Evolutionary conservation across 2,888 invertebrate species (phyloP).

Genomic region (Ptychoptera contaminata): DNA sequence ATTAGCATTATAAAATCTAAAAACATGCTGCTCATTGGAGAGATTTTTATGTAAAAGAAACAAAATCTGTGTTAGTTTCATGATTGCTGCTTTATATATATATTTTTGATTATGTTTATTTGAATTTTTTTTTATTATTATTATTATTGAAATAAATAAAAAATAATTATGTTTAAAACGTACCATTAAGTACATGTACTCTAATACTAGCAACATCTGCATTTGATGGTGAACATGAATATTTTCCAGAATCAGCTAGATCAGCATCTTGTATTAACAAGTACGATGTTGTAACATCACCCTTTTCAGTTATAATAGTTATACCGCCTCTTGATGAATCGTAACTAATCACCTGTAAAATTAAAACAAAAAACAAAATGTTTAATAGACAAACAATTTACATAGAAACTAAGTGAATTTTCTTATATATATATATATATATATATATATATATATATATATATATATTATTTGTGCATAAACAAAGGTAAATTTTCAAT

Average conservation of each 20-base stretch:
- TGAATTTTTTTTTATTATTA: too few relatives aligned
- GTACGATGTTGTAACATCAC: constrained; percentile 63
- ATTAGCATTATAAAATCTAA: too few relatives aligned
- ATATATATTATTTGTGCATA: not conserved
- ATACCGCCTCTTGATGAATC: constrained; percentile 65
- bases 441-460: not conserved
- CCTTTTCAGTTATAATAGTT: constrained; percentile 65
- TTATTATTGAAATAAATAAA: too few relatives aligned
- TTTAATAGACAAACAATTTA: too few relatives aligned
- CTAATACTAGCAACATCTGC: constrained; percentile 63
- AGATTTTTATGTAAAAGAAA: too few relatives aligned
- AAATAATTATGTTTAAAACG: constrained; percentile 18
- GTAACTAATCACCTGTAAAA: constrained; percentile 55
- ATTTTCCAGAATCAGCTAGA: constrained; percentile 60
- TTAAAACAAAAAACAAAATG: constrained; percentile 2
- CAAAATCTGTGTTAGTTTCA: too few relatives aligned
- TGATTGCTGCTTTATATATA: too few relatives aligned
- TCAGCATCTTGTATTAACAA: constrained; percentile 63
- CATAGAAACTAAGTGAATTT: not conserved
- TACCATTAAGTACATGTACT: constrained; percentile 72
- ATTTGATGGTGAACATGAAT: constrained; percentile 66
- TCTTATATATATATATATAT: constrained; percentile 1
- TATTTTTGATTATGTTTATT: too few relatives aligned
- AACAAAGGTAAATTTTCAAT: too few relatives aligned
- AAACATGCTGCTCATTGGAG: too few relatives aligned